Evolutionary conservation across 1,140 invertebrate species (phyloP).

Genomic region (Telenomus remus): DNA sequence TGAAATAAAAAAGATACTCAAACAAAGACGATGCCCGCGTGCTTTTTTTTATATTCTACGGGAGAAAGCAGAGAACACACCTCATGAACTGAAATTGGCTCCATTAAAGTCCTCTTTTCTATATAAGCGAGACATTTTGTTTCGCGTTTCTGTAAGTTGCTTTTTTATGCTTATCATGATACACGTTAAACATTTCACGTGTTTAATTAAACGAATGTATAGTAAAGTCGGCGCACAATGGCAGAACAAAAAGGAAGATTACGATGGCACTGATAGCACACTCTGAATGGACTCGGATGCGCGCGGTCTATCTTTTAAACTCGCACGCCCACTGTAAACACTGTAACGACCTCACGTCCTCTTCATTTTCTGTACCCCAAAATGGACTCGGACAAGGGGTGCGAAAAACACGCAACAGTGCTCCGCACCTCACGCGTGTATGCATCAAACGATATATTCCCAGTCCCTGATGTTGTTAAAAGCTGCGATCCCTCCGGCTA

Average conservation of each 20-base stretch:
- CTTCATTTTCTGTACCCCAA: conserved; percentile 41
- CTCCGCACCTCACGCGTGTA: conserved; percentile 31
- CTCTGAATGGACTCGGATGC: conserved; percentile 14
- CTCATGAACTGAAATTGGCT: conserved; percentile 5
- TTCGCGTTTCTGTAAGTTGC: too few relatives aligned
- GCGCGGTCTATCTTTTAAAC: conserved; percentile 42
- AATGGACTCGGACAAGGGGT: conserved; percentile 52
- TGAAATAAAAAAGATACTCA: conserved; percentile 36
- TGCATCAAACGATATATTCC: conserved; percentile 49
- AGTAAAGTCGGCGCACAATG: conserved; percentile 25
- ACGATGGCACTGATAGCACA: conserved; percentile 25
- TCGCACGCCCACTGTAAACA: conserved; percentile 45
- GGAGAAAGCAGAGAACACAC: too few relatives aligned
- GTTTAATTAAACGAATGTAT: conserved; percentile 46
- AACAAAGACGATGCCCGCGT: conserved; percentile 23
- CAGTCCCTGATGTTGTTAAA: conserved; percentile 45
- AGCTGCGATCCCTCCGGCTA: conserved; percentile 40
- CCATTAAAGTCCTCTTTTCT: neutral
- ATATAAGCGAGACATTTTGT: neutral
- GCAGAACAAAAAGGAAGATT: conserved; percentile 35
- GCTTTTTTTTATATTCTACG: neutral
- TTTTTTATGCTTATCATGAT: neutral
- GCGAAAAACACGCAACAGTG: conserved; percentile 53
- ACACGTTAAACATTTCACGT: neutral
- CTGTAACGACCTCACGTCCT: conserved; percentile 50